Conservation (phyloP, 2,888 invertebrate genomes). For the Trilocha varians region DNA sequence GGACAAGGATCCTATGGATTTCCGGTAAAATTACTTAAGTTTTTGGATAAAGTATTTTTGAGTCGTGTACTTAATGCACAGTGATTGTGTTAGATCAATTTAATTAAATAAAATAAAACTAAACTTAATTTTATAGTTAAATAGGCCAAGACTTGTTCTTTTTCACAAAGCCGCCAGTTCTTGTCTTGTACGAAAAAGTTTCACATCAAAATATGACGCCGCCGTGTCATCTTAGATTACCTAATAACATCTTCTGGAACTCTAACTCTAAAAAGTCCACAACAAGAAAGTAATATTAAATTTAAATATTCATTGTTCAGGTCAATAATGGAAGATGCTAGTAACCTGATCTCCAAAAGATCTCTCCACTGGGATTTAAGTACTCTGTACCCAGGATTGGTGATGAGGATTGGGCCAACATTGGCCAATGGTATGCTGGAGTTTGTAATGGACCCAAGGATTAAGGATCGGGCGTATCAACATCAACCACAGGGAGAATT, state of each 20-base stretch:
- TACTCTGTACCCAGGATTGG: conserved; percentile 81
- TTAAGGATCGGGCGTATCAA: conserved; percentile 65
- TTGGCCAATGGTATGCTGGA: conserved; percentile 81
- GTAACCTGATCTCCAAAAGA: conserved; percentile 79
- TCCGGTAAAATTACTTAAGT: conserved; percentile 68
- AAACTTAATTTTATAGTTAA: no score
- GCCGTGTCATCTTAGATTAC: no score
- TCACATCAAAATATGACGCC: no score
- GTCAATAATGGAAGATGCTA: conserved; percentile 78
- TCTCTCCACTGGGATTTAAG: conserved; percentile 84
- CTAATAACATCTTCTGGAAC: no score
- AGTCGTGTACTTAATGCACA: no score
- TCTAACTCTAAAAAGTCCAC: no score
- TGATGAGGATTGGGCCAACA: conserved; percentile 83
- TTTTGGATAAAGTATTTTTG: not conserved
- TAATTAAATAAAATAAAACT: no score
- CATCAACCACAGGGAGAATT: conserved; percentile 69
- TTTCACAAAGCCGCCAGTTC: no score
- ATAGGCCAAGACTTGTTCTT: no score
- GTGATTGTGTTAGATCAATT: no score
- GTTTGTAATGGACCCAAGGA: conserved; percentile 78
- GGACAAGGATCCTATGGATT: conserved; percentile 83
- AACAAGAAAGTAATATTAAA: no score
- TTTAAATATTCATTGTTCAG: conserved; percentile 33
- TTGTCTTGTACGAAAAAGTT: no score